Conservation (phyloP, 2,888 invertebrate species). For the Heliconius ismenius region DNA sequence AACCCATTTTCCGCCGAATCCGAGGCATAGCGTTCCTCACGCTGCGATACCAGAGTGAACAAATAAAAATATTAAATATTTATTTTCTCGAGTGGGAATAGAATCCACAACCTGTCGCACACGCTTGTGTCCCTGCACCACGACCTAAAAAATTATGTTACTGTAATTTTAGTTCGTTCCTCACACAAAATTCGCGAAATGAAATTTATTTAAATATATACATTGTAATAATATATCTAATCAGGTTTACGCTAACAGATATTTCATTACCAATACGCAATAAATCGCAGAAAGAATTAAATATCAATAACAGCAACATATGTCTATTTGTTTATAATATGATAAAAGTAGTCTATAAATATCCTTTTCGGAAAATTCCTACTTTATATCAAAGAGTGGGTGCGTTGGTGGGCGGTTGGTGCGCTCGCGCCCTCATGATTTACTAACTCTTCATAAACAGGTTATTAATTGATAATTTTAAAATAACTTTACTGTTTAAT, state of each 20-base stretch:
- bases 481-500: neutral
- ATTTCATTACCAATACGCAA: slow-evolving; percentile 21
- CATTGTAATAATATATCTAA: neutral
- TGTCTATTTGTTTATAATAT: neutral
- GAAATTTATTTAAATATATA: neutral
- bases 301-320: neutral
- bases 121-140: no score
- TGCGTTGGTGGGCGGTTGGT: neutral
- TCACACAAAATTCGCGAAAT: neutral
- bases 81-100: no score
- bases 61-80: neutral
- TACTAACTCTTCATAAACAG: slow-evolving; percentile 6
- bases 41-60: neutral
- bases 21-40: no score
- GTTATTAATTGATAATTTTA: neutral
- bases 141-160: no score
- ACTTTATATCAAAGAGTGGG: neutral
- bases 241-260: neutral
- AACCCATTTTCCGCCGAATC: neutral
- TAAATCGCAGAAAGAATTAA: slow-evolving; percentile 10
- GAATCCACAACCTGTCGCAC: no score
- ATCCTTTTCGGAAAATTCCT: slow-evolving; percentile 13
- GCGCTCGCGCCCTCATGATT: slow-evolving; percentile 17
- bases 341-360: slow-evolving; percentile 13
- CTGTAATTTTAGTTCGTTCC: neutral